Evolutionary conservation across 2,888 invertebrate species (phyloP).

Genomic region (Acutogordius australiensis): DNA sequence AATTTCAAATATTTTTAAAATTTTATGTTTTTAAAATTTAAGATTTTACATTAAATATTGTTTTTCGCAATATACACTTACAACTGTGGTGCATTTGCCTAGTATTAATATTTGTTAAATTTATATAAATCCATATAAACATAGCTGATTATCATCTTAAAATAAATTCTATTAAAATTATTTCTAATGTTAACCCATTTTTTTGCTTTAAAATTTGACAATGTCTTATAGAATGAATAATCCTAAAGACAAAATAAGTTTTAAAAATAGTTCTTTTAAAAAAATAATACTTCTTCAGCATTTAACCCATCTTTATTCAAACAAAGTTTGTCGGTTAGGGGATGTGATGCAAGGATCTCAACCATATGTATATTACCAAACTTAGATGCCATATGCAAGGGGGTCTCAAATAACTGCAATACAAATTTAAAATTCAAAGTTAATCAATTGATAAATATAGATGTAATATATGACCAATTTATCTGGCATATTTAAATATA

Average conservation of each 20-base stretch:
- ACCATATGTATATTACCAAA: not conserved
- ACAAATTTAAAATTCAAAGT: not conserved
- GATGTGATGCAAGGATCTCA: not conserved
- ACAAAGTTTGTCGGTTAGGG: not conserved
- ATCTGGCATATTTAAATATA: not conserved
- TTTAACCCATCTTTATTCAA: not conserved
- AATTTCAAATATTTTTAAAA: no score
- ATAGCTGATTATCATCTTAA: no score
- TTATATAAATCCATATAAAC: no score
- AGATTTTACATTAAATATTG: no score
- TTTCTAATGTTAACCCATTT: not conserved
- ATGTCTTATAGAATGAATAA: not conserved
- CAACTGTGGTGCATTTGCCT: no score
- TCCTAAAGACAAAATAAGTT: not conserved
- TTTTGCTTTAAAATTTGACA: not conserved
- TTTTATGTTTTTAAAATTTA: no score
- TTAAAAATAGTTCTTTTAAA: not conserved
- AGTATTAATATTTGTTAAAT: no score
- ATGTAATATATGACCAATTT: not conserved
- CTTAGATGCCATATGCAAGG: constrained; percentile 2
- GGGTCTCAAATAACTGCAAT: not conserved
- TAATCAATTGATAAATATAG: not conserved
- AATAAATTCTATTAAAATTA: no score
- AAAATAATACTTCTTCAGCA: not conserved
- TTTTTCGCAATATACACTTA: no score